Evolutionary conservation across 2,113 vertebrate species (phyloP).

Genomic region (Calonectris borealis): DNA sequence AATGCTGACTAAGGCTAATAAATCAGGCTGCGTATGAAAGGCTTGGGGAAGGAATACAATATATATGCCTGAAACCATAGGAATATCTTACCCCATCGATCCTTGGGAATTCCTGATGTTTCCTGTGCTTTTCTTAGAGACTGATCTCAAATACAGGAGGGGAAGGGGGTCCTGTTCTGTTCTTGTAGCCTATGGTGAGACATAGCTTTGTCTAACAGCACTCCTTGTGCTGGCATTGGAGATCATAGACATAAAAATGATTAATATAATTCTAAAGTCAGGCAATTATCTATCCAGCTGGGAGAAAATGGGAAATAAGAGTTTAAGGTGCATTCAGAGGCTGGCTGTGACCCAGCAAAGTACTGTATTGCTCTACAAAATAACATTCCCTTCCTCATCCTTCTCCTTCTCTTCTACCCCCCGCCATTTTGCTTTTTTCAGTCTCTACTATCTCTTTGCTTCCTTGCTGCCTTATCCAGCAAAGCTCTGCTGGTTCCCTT

Average conservation of each 20-base stretch:
- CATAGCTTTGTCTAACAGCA: background rate
- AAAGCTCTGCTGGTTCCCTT: background rate
- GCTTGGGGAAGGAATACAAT: conserved; percentile 42
- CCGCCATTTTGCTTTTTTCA: background rate
- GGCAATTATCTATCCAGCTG: conserved; percentile 48
- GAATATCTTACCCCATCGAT: conserved; percentile 49
- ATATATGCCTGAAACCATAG: conserved; percentile 8
- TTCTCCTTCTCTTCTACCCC: background rate
- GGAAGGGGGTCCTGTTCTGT: conserved; percentile 16
- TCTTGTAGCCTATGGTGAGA: background rate
- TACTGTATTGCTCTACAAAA: conserved; percentile 16
- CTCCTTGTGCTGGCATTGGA: background rate
- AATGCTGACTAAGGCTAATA: conserved; percentile 68
- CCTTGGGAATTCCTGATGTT: conserved; percentile 37
- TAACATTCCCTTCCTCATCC: background rate
- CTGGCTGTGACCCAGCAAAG: conserved; percentile 13
- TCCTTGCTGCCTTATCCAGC: background rate
- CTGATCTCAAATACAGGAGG: conserved; percentile 18
- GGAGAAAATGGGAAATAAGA: conserved; percentile 29
- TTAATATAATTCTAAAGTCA: conserved; percentile 42
- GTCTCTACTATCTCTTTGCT: background rate
- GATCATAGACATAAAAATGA: conserved; percentile 45
- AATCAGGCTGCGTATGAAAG: conserved; percentile 62
- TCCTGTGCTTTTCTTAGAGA: conserved; percentile 34
- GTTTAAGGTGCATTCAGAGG: conserved; percentile 12